Evolutionary conservation across 2,797 vertebrate genomes (phyloP).

Genomic region (Sparus aurata): DNA sequence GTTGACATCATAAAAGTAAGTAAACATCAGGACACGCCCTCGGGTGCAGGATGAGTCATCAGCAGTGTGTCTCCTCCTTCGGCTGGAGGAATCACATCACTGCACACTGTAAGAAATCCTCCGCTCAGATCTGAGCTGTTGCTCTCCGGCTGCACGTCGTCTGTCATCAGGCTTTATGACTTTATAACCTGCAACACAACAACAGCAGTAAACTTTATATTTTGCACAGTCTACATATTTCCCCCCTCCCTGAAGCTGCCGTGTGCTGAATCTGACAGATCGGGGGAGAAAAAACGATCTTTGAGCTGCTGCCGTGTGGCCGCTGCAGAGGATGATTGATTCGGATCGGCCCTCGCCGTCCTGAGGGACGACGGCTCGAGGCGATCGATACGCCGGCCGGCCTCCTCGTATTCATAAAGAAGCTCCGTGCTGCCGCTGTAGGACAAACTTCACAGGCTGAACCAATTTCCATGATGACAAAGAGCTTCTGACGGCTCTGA

Average conservation of each 20-base stretch:
- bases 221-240: slow-evolving; percentile 38
- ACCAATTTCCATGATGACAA: neutral
- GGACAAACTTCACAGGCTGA: neutral
- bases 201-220: slow-evolving; percentile 19
- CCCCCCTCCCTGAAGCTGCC: slow-evolving; percentile 1
- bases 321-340: slow-evolving; percentile 58
- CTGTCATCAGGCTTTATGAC: no score
- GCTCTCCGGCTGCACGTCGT: no score
- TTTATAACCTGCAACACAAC: neutral
- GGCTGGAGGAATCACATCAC: no score
- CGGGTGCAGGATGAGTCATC: no score
- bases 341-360: slow-evolving; percentile 33
- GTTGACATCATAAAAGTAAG: no score
- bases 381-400: slow-evolving; percentile 26
- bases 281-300: slow-evolving; percentile 22
- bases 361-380: slow-evolving; percentile 3
- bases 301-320: slow-evolving; percentile 13
- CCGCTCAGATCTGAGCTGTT: no score
- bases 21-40: no score
- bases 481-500: slow-evolving; percentile 12
- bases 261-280: slow-evolving; percentile 43
- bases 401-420: slow-evolving; percentile 18
- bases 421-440: neutral
- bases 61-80: no score
- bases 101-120: no score